phyloP scores from a whole-genome alignment of 1,140 invertebrate species.

The Macrotrachela quadricornifera region DNA sequence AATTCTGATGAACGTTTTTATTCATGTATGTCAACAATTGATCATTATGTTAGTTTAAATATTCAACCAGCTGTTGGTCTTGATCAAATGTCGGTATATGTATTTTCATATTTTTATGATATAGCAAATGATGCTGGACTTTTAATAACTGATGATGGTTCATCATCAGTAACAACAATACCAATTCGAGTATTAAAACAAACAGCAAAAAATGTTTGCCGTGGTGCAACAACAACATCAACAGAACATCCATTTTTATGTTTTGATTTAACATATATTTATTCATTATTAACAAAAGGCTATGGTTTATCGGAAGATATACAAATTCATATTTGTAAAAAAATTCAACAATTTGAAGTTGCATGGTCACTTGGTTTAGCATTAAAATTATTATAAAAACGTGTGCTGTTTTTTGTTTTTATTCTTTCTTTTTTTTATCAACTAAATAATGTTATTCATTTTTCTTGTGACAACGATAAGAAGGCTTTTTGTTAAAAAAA shows the following conservation, averaged over 20 bases:
- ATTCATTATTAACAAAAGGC: slow-evolving; percentile 53
- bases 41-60: not conserved
- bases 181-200: no score
- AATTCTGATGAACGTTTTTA: not conserved
- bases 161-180: not conserved
- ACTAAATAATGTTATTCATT: no score
- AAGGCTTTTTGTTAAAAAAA: no score
- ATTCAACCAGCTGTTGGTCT: not conserved
- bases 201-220: no score
- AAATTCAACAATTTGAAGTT: no score
- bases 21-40: not conserved
- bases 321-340: slow-evolving; percentile 28
- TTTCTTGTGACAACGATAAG: no score
- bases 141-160: slow-evolving; percentile 28
- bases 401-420: no score
- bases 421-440: no score
- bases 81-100: slow-evolving; percentile 33
- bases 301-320: slow-evolving; percentile 49
- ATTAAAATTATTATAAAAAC: no score
- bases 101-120: slow-evolving; percentile 85
- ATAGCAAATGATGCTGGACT: slow-evolving; percentile 57
- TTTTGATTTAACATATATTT: slow-evolving; percentile 66
- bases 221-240: no score
- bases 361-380: no score
- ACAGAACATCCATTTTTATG: slow-evolving; percentile 69